Percentiles rank a stretch among this genome's conserved stretches.
Evolutionary conservation across 2,113 vertebrate species (phyloP).

Genomic region (Eudorcas thomsonii): DNA sequence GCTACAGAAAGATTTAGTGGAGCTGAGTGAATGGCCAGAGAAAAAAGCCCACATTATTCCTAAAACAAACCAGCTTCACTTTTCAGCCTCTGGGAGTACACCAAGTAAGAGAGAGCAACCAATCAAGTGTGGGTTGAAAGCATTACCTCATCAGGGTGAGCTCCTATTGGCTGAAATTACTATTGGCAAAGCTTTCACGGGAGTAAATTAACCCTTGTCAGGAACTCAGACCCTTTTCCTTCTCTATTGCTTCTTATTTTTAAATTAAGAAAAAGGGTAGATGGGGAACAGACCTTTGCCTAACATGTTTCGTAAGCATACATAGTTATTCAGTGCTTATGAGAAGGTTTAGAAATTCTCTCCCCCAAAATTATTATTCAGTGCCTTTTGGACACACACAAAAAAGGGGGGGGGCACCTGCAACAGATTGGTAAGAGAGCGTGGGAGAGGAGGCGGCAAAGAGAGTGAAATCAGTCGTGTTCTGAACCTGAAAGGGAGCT

Average conservation of each 20-base stretch:
- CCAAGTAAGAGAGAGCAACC: not conserved
- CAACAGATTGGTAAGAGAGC: not conserved
- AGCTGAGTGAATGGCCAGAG: not conserved
- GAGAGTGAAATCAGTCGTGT: not conserved
- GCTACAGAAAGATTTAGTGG: not conserved
- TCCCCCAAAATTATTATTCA: not conserved
- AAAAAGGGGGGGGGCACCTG: not conserved
- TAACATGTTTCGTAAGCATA: conserved; percentile 5
- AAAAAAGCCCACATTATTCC: not conserved
- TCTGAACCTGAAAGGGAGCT: not conserved
- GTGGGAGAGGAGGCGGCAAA: not conserved
- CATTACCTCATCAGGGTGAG: conserved; percentile 12
- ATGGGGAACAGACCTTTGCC: not conserved
- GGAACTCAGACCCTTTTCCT: not conserved
- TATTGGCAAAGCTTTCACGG: not conserved
- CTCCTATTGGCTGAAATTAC: conserved; percentile 7
- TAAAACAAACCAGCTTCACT: not conserved
- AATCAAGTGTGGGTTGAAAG: not conserved
- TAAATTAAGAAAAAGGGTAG: not conserved
- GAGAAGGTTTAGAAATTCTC: not conserved
- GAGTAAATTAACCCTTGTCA: not conserved
- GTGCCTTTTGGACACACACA: not conserved
- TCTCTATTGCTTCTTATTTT: not conserved
- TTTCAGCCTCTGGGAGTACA: not conserved
- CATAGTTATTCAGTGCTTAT: not conserved